Evolutionary conservation across 2,797 vertebrate genomes (phyloP), one percentile per base, ranked within the genome.

Genomic region (Tadarida brasiliensis): DNA sequence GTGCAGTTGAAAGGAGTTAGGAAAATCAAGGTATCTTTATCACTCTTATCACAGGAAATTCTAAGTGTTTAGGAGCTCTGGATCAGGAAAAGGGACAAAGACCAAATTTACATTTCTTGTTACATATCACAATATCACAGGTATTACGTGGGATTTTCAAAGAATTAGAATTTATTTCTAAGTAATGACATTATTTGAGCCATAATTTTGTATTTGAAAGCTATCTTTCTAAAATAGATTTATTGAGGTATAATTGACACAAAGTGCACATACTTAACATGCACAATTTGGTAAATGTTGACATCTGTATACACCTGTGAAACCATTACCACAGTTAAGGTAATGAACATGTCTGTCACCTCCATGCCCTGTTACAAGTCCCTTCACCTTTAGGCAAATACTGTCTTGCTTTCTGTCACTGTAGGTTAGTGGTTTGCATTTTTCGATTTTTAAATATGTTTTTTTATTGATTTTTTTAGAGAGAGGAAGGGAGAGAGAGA

Each of bases 191-290:
- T 76, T 65, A 26, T 81, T 82, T 94, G 77, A 94, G 54, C n/a
- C 16, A 88, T 61, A 92, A 30, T 90, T 96, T 94, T 44, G 1
- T 92, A 11, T 92, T 85, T 87, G 76, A 59, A 77, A 87, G 57
- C 12, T 80, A 11, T 15, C 5, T 86, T 87, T 95, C 4, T 76
- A 54, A 91, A 82, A 88, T 70, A 73, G 54, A 61, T 90, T 77
- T 74, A 24, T 28, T 74, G n/a, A 84, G n/a, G 14, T 59, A 30
- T 74, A 74, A 24, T 44, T 85, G 73, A 76, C 39, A 83, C 28
- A 57, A 28, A 84, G 1, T 77, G 39, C 39, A 87, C 35, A 59
- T 73, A 90, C n/a, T 78, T 80, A 51, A 87, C 20, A 8, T 70
- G 54, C 59, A 9, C 22, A 91, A 4, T 61, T 93, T 78, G n/a